These are phyloP conservation scores for Lithobates pipiens DNA, from an alignment of 2,797 vertebrate genomes.

Conservation along the genomic window DNA sequence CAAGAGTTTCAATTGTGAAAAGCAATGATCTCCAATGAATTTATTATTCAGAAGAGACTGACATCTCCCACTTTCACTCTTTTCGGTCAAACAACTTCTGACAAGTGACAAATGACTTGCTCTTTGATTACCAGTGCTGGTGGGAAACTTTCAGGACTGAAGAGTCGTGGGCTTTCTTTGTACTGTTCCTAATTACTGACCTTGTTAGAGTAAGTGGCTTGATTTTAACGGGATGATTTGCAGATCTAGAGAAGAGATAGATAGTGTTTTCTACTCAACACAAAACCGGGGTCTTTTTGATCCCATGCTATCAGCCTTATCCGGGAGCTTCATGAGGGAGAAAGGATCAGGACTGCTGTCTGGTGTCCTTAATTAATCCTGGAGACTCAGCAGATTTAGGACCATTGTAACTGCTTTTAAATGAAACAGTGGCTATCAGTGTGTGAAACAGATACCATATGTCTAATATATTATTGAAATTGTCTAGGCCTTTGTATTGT, in stretches of 20 bases:
- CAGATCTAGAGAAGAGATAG: constrained; percentile 51
- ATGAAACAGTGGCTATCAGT: constrained; percentile 79
- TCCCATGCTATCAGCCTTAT: constrained; percentile 73
- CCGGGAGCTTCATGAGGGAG: constrained; percentile 74
- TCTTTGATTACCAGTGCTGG: constrained; percentile 17
- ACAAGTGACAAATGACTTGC: constrained; percentile 2
- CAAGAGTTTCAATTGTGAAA: too few species aligned
- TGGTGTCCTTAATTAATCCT: constrained; percentile 80
- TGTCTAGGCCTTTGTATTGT: constrained; percentile 65
- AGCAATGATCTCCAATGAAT: too few species aligned
- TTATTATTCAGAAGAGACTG: too few species aligned
- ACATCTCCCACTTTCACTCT: neutral
- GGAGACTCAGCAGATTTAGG: constrained; percentile 73
- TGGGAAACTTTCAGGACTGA: constrained; percentile 9
- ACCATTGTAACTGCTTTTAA: constrained; percentile 77
- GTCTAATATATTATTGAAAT: constrained; percentile 67
- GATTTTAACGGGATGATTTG: constrained; percentile 53
- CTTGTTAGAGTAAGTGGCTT: constrained; percentile 58
- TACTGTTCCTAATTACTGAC: constrained; percentile 46
- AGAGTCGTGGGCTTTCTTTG: constrained; percentile 13
- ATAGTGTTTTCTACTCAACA: constrained; percentile 61
- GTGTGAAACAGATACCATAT: constrained; percentile 77
- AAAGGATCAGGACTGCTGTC: constrained; percentile 74
- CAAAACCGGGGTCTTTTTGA: constrained; percentile 69
- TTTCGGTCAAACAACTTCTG: neutral